phyloP scores from a whole-genome alignment of 2,797 vertebrate species.

The Acrossocheilus fasciatus region DNA sequence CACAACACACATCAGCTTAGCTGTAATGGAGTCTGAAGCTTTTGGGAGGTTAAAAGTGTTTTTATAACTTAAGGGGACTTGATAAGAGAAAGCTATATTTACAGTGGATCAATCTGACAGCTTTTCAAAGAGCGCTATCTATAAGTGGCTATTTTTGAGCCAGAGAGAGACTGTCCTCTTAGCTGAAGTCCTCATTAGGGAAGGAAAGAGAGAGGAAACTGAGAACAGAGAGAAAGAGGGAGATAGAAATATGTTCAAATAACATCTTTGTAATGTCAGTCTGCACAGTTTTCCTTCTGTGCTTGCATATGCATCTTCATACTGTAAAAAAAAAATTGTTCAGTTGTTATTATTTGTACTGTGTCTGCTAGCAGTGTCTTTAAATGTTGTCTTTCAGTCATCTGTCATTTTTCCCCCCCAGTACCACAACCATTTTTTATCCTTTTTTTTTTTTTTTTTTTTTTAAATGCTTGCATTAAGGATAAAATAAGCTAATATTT shows the following conservation, averaged over 20 bases:
- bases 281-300: constrained; percentile 6
- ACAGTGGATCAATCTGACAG: constrained; percentile 58
- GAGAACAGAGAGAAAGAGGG: constrained; percentile 22
- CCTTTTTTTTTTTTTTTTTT: neutral
- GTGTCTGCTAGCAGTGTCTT: neutral
- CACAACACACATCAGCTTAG: constrained; percentile 54
- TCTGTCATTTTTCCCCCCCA: neutral
- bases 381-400: neutral
- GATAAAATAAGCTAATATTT: neutral
- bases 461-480: neutral
- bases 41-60: constrained; percentile 60
- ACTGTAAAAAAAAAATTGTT: neutral
- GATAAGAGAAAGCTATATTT: constrained; percentile 63
- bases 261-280: constrained; percentile 46
- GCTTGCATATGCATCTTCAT: constrained; percentile 11
- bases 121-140: constrained; percentile 53
- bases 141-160: constrained; percentile 51
- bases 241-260: constrained; percentile 63
- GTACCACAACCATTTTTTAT: neutral
- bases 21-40: constrained; percentile 42
- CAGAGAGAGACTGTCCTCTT: constrained; percentile 41
- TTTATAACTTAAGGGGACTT: constrained; percentile 58
- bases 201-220: constrained; percentile 52
- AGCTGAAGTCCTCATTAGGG: constrained; percentile 59
- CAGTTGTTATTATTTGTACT: constrained; percentile 21